Evolutionary conservation across 1,140 invertebrate genomes (phyloP), one percentile per base, ranked within the genome.

Genomic region (Chlorops oryzae): DNA sequence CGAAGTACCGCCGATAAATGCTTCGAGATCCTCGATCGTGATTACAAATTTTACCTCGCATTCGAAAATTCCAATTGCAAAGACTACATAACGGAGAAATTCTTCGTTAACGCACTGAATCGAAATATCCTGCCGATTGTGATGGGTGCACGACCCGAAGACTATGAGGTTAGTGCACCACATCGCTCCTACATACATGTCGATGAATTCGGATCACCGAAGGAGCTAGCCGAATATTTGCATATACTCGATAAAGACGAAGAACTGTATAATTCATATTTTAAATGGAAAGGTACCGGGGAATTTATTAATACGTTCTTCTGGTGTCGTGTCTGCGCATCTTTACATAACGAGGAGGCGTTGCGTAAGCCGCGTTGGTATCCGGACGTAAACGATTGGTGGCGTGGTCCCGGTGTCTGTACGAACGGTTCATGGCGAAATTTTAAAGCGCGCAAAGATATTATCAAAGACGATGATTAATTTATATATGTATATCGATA

Each of bases 81-180:
- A 42, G 93, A 98, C 73, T 98, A 98, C 70, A 90, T 97, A 39
- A 97, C 94, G 0, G 95, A 98, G 69, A 98, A 98, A 69, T 93
- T 96, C 69, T 97, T 92, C 66, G 88, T 93, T 34, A 96, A 96
- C 70, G 92, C 90, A 42, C 75, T 96, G 17, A 93, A 90, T 48
- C 85, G 92, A 57, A 86, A 92, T 63, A 82, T 93, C 10, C 70
- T 97, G 39, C 92, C 92, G 0, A 90, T 96, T 41, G 95, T 96
- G 15, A 96, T 98, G 92, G 96, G 96, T 2, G 94, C 91, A 1
- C 81, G 87, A 27, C 85, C 85, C 1, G 84, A 87, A 24, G 93
- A 98, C 65, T 98, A 98, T 74, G 83, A 83, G 44, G 80, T 83
- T 25, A 83, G 81, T 49, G 87, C 94, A 2, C 95, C 96, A 0